Evolutionary conservation across 2,888 invertebrate genomes (phyloP).

Genomic region (Ophion slaviceki): DNA sequence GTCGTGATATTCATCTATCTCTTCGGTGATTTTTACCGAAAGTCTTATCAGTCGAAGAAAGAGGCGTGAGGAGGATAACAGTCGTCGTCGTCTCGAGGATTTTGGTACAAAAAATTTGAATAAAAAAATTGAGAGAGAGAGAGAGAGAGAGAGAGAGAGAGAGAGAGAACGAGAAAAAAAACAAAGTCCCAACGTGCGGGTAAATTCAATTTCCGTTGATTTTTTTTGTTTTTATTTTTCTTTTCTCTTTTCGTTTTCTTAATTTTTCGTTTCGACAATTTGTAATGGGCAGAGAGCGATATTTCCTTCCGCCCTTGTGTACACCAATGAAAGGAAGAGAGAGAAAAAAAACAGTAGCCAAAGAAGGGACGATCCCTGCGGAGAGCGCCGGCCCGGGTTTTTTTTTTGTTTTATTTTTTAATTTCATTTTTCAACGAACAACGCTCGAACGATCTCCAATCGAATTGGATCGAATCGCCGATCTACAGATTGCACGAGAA

Average conservation of each 20-base stretch:
- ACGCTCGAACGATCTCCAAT: not conserved
- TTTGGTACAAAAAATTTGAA: not conserved
- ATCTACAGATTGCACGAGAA: not conserved
- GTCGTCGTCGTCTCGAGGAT: constrained; percentile 16
- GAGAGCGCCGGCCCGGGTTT: constrained; percentile 39
- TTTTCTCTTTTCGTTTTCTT: not conserved
- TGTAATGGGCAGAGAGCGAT: constrained; percentile 25
- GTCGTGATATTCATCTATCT: constrained; percentile 86
- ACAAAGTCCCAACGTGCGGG: not conserved
- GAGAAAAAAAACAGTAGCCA: constrained; percentile 44
- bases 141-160: no score
- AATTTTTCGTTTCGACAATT: not conserved
- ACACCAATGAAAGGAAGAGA: not conserved
- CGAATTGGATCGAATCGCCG: not conserved
- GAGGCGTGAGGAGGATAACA: constrained; percentile 68
- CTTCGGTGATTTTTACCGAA: constrained; percentile 86
- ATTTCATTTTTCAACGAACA: no score
- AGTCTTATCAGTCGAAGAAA: constrained; percentile 84
- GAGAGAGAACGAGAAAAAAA: not conserved
- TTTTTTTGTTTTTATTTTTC: not conserved
- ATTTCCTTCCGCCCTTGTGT: constrained; percentile 35
- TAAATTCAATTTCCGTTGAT: constrained; percentile 1
- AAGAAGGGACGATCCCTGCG: constrained; percentile 54
- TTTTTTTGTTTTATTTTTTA: no score
- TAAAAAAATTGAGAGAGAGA: not conserved